phyloP scores from a whole-genome alignment of 2,888 invertebrate genomes.

The Odontocolon sp. region DNA sequence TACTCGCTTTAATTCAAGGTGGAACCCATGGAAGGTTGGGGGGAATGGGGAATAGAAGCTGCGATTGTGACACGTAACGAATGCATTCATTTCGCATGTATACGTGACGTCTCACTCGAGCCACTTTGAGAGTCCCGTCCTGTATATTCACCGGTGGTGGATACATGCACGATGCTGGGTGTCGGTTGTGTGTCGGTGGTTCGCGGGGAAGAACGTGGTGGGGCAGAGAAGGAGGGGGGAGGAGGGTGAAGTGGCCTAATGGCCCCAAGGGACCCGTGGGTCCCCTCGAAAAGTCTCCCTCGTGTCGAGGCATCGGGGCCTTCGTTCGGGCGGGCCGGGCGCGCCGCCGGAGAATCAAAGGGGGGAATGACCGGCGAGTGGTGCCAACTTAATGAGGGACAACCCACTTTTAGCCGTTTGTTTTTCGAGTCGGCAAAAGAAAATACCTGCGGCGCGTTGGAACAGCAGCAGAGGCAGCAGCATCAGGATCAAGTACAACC shows the following conservation, averaged over 20 bases:
- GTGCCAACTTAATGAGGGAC: slow-evolving; percentile 76
- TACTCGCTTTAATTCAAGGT: slow-evolving; percentile 40
- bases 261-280: slow-evolving; percentile 67
- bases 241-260: slow-evolving; percentile 62
- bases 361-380: slow-evolving; percentile 70
- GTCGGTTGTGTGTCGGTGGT: slow-evolving; percentile 25
- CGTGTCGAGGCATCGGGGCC: slow-evolving; percentile 64
- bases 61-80: slow-evolving; percentile 73
- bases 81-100: slow-evolving; percentile 74
- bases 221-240: not conserved
- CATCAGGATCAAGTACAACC: too few species aligned
- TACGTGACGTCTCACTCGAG: slow-evolving; percentile 74
- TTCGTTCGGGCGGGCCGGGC: slow-evolving; percentile 19
- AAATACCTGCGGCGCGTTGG: slow-evolving; percentile 59
- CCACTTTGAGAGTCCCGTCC: slow-evolving; percentile 49
- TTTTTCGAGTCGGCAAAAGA: slow-evolving; percentile 66
- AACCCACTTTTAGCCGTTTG: slow-evolving; percentile 72
- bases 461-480: slow-evolving; percentile 17
- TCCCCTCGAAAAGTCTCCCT: slow-evolving; percentile 64
- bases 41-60: slow-evolving; percentile 28
- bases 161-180: slow-evolving; percentile 32
- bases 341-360: slow-evolving; percentile 49
- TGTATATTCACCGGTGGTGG: slow-evolving; percentile 21
- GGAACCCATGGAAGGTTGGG: slow-evolving; percentile 12
- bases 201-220: slow-evolving; percentile 14